Evolutionary conservation across 2,888 invertebrate species (phyloP), one percentile per base, ranked within the genome.

Genomic region (Orgyia antiqua): DNA sequence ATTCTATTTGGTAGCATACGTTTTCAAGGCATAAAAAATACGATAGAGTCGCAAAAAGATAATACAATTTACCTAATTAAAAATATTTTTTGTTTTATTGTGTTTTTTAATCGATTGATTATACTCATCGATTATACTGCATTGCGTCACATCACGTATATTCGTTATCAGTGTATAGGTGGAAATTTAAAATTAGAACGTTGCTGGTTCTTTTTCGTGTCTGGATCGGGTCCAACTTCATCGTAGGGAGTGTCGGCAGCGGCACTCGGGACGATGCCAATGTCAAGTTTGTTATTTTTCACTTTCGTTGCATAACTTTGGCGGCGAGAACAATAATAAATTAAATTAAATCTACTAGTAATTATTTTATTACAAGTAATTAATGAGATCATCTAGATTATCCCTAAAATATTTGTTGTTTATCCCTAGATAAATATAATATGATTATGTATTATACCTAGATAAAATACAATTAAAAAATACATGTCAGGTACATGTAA

Each of bases 271-370:
- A 27, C 53, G 54, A 55, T 58, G 66, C 67, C 73, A 75, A 73
- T 71, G 73, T 76, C 74, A 75, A 71, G 70, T 68, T 73, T 71
- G 59, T 69, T 66, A 58, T 67, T 67, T 71, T 74, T 68, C 57
- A 64, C 64, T 73, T 70, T 72, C 59, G 46, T 66, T 70, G 57
- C 61, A 59, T 65, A 62, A 43, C 45, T 33, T 35, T 38, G 28
- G 24, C 27, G 31, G 24, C 21, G 20, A 28, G 27, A 37, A 10
- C 2, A 20, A n/a, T 20, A 20, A 9, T 18, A 8, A 8, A 8
- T 18, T 18, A 18, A 18, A 18, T 18, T n/a, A 18, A 18, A 8
- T 18, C 4, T 18, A 18, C 8, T 8, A 18, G 8, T 18, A 18
- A 4, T n/a, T n/a, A n/a, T n/a, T n/a, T n/a, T n/a, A n/a, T n/a